Evolutionary conservation across 1,140 invertebrate species (phyloP).

Genomic region (Drosophila littoralis): DNA sequence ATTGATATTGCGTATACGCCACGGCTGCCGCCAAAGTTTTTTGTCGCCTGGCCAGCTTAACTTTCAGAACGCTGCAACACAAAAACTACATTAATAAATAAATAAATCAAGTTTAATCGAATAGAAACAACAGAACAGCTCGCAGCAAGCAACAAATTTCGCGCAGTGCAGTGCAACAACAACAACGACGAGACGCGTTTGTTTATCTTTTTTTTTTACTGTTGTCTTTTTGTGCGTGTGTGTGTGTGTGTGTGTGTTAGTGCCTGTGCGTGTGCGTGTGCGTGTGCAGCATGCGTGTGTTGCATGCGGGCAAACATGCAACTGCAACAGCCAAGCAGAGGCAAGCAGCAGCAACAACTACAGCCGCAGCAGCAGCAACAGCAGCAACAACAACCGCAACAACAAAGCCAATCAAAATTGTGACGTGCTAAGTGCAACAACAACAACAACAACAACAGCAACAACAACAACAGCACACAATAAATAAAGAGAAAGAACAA

Average conservation of each 20-base stretch:
- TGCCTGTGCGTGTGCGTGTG: constrained; percentile 27
- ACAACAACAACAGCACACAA: constrained; percentile 10
- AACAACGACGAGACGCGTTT: constrained; percentile 6
- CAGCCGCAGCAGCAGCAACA: constrained; percentile 11
- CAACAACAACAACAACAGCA: background rate
- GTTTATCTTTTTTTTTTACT: constrained; percentile 32
- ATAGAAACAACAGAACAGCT: too few relatives aligned
- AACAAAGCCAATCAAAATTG: constrained; percentile 1
- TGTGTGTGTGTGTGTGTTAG: constrained; percentile 23
- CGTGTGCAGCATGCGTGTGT: constrained; percentile 31
- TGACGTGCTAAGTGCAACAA: constrained; percentile 5
- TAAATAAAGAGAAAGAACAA: constrained; percentile 13
- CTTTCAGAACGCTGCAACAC: background rate
- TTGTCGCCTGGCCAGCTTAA: background rate
- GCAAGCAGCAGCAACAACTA: constrained; percentile 1
- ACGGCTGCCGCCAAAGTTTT: constrained; percentile 23
- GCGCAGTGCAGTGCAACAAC: constrained; percentile 2
- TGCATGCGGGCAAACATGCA: constrained; percentile 6
- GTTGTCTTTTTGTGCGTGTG: constrained; percentile 16
- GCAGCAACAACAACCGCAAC: constrained; percentile 8
- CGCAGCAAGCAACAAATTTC: background rate
- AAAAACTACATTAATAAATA: constrained; percentile 6
- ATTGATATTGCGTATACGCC: constrained; percentile 68
- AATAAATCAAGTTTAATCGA: background rate
- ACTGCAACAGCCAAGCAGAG: constrained; percentile 16